Percentiles rank a stretch among this genome's conserved stretches.
Evolutionary conservation across 2,797 vertebrate genomes (phyloP).

Genomic region (Neomorphus geoffroyi): DNA sequence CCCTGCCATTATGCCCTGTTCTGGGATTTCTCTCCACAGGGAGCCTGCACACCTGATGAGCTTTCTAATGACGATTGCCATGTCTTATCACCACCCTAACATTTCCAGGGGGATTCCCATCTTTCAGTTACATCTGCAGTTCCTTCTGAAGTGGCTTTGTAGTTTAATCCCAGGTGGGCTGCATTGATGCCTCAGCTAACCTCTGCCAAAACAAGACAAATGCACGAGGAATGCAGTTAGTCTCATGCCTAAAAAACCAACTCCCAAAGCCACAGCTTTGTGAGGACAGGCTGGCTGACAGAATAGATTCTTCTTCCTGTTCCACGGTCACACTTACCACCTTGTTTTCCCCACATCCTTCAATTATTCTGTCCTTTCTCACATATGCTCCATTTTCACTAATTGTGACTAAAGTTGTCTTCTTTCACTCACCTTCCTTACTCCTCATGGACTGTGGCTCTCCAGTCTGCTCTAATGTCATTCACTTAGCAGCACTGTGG

Average conservation of each 20-base stretch:
- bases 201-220: neutral
- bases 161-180: neutral
- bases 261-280: neutral
- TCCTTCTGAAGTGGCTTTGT: neutral
- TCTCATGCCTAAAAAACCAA: neutral
- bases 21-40: neutral
- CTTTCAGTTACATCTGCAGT: neutral
- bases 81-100: neutral
- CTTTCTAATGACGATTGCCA: neutral
- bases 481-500: neutral
- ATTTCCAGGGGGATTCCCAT: neutral
- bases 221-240: neutral
- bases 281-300: neutral
- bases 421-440: neutral
- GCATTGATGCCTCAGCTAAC: neutral
- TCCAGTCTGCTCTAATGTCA: neutral
- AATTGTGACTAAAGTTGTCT: neutral
- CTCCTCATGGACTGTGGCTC: neutral
- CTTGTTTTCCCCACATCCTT: neutral
- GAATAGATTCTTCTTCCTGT: neutral
- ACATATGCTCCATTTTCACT: neutral
- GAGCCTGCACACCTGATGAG: neutral
- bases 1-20: neutral
- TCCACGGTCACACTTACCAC: neutral
- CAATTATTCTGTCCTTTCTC: neutral